Evolutionary conservation across 1,140 invertebrate genomes (phyloP), one percentile per base, ranked within the genome.

Genomic region (Drosophila carrolli): DNA sequence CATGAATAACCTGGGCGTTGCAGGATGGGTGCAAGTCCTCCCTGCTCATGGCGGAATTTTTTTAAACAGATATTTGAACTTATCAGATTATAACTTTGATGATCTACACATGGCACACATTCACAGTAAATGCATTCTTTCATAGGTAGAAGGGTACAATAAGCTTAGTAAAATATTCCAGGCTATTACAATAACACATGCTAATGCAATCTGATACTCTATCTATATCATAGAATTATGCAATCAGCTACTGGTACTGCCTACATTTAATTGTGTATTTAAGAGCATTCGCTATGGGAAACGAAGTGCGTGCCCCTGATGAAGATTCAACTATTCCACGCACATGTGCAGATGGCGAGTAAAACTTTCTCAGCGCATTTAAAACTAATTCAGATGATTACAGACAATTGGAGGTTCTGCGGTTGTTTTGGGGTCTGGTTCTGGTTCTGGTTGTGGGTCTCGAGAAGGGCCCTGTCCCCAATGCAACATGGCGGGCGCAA

Each of bases 301-400:
- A 55, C 35, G 16, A 44, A 50, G 56, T 71, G 65, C 72, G 60
- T 83, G 70, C 54, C 38, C 53, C 46, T 54, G 63, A 51, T 59
- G 65, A 41, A 47, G 29, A 48, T 75, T 55, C 41, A 78, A 65
- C 63, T 67, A 53, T 55, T 48, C 60, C 75, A 82, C 57, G 65
- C 75, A 78, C 70, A 65, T 61, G 53, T 9, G 41, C 53, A 19
- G 60, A 44, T 35, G 54, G 19, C 56, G 19, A 47, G 23, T 43
- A 37, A 60, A 63, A 70, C 51, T 75, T 85, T 86, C 81, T 75
- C 78, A 85, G 65, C 74, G 50, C 71, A 86, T 86, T 81, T 85
- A 77, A 78, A 84, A 72, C 79, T 86, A 82, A 83, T 70, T 76
- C 81, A 77, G 70, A 61, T 83, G 76, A 89, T 83, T 83, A 62